Base-by-base conservation (phyloP, 1,140 invertebrate genomes). In the Cylas formicarius region DNA sequence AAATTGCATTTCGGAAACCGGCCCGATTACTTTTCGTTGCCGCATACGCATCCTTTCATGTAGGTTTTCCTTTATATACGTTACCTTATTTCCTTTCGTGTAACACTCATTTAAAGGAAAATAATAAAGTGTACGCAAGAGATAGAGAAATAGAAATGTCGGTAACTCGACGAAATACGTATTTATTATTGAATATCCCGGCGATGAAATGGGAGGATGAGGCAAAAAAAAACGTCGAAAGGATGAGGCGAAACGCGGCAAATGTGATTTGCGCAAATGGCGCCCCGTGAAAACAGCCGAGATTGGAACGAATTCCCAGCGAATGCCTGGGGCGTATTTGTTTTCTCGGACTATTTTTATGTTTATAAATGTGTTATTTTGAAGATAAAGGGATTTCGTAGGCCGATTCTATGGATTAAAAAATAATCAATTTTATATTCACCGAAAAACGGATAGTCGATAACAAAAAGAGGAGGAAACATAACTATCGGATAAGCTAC, bases 211-310 rank as follows among this genome's bases (percentile, higher is more conserved):
- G 43, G 38, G 38, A 36, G 37, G 38, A 45, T 34, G 43, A 45
- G n/a, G n/a, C n/a, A n/a, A 45, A 45, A 37, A 45, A 45, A 37
- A 45, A 37, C 28, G 32, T 27, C 23, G 22, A 28, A 38, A 35
- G 33, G 43, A 36, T 34, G 43, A 45, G 43, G 33, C 33, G 43
- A 37, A 28, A n/a, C n/a, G 24, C 34, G 24, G 43, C 42, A 44
- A 45, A 45, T 45, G 43, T 45, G 43, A 45, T 45, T 45, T 45
- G 38, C 43, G 38, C 43, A 45, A 45, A 45, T 45, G 43, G 43
- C 34, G 27, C 33, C 33, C 43, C 31, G 17, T n/a, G 33, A 37
- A 45, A 45, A 45, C 35, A 36, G 22, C 22, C 34, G 34, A 45
- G 43, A 37, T 45, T 45, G 34, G 32, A 45, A 45, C 43, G 28